phyloP scores from a whole-genome alignment of 2,888 invertebrate genomes.

The Lamellibrachia columna region DNA sequence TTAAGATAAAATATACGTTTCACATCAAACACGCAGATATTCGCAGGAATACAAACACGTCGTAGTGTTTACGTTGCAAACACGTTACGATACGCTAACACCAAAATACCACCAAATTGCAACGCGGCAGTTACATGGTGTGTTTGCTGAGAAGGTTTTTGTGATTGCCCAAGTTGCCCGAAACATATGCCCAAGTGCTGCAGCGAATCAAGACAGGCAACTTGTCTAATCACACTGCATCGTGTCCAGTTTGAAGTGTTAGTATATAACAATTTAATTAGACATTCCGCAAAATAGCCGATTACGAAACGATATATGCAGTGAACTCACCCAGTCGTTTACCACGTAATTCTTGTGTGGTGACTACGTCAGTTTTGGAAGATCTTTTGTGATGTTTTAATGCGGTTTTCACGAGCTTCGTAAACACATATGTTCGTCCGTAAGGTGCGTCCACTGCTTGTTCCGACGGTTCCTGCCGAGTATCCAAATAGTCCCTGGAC shows the following conservation, averaged over 20 bases:
- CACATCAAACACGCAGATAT: too few relatives aligned
- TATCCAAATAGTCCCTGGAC: not conserved
- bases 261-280: not conserved
- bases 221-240: not conserved
- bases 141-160: not conserved
- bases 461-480: not conserved
- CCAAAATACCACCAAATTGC: too few relatives aligned
- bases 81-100: too few relatives aligned
- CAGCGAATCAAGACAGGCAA: not conserved
- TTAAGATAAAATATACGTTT: too few relatives aligned
- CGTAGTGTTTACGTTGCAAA: too few relatives aligned
- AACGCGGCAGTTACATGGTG: too few relatives aligned
- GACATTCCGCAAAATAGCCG: not conserved
- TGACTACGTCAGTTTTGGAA: not conserved
- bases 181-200: not conserved
- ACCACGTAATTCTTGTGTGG: not conserved
- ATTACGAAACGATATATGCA: not conserved
- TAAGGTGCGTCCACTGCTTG: not conserved
- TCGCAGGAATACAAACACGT: too few relatives aligned
- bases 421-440: conserved; percentile 11
- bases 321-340: not conserved
- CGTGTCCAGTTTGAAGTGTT: not conserved
- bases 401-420: not conserved
- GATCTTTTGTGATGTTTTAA: not conserved
- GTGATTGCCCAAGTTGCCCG: not conserved